Base-by-base conservation (phyloP, 2,888 invertebrate genomes). In the Leucania comma region DNA sequence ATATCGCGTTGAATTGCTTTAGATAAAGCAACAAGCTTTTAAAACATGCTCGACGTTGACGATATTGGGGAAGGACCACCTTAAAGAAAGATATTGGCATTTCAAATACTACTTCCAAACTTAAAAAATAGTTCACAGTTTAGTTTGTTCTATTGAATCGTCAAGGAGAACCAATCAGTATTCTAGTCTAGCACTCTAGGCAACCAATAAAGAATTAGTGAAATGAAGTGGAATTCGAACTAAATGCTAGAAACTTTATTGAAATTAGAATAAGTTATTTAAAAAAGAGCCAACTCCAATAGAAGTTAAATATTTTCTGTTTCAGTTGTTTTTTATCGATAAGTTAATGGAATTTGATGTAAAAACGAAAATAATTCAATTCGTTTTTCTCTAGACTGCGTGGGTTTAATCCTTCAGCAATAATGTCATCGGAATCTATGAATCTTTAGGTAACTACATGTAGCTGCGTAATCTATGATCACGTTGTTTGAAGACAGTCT, bases 181-280 rank as follows among this genome's bases (percentile, higher is more conserved):
- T 73, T 73, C 73, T 56, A 56, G 73, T 24, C 51, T 32, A 9
- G 48, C 22, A 56, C 71, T 24, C 46, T 32, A 9, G 48, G 22
- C 29, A 42, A 50, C 42, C 78, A 60, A 56, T 50, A 77, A 77
- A 60, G 54, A 77, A 77, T 54, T 68, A 1, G 32, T 32, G 32
- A 56, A 70, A 70, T 54, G 26, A 50, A 60, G 26, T 60, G n/a
- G 77, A 73, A 60, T 60, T 24, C 56, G 14, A 50, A 72, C 71
- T 76, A 46, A 42, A 57, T 51, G 57, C 12, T n/a, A 42, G 50
- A 48, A 70, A 60, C 38, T 9, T 59, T 50, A 35, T 56, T 60
- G 48, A 77, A 70, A 56, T 70, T 12, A 70, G 26, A 73, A 57
- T 60, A 26, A 59, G 38, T 50, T 50, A 50, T 71, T 73, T 56